Evolutionary conservation across 2,797 vertebrate species (phyloP), one percentile per base, ranked within the genome.

Genomic region (Crax fasciolata): DNA sequence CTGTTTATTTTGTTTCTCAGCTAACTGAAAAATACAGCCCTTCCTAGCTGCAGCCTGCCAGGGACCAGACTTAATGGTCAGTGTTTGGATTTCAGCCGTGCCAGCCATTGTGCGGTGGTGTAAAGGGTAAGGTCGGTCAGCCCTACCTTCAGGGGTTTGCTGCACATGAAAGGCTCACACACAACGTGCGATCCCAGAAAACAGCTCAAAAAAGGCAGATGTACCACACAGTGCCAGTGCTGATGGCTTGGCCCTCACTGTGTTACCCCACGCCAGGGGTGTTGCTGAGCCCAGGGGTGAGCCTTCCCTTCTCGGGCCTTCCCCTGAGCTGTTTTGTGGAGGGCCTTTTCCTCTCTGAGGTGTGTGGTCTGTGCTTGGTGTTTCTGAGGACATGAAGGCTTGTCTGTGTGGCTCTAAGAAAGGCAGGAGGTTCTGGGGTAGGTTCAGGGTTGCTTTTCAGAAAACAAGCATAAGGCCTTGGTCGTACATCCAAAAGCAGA

Each of bases 31-130:
- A 91, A 72, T 62, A 41, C 66, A 81, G 55, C 83, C 58, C 81
- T 84, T 48, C 39, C 24, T 78, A 1, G 1, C 79, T 77, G 58
- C 62, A 89, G 61, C 61, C 58, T 83, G 78, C 75, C 57, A 46
- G 78, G 46, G 72, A 55, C 89, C 43, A n/a, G 54, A 80, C 63
- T 65, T 71, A 90, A 84, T 49, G 59, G 75, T 52, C 67, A 67
- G 74, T 63, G 55, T 73, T 94, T 90, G 73, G 76, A 79, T 90
- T 75, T 71, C 57, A 90, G 65, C 9, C 27, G 57, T 1, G 8
- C 84, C 68, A 43, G 61, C 81, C 2, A 0, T 30, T 66, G 54
- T 46, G 65, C 1, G 0, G 14, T 0, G 0, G 39, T 0, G 0
- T 57, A 39, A 71, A 85, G 68, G 67, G 48, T 48, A 62, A 1